Base-by-base conservation (phyloP, 2,888 invertebrate genomes). In the Lamellibrachia satsuma region DNA sequence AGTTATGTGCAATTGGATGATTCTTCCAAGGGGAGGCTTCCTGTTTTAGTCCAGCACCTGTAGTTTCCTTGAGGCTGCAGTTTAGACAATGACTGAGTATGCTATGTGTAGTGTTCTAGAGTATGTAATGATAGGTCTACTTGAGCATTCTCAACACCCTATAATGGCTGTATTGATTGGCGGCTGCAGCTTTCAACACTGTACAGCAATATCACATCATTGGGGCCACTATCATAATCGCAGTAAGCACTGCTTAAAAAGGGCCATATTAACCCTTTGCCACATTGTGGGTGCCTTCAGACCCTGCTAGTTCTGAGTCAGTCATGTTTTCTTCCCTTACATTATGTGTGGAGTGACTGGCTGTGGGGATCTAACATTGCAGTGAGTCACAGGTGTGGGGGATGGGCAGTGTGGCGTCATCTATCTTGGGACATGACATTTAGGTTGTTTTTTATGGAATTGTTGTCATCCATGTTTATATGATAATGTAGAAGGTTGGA, bases 91-190 rank as follows among this genome's bases (percentile, higher is more conserved):
- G 22, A 22, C 22, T 75, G 75, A 75, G 22, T 75, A 22, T 15
- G 75, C 6, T 6, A 22, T 75, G 22, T 75, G 22, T n/a, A 22
- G 3, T 15, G 22, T 22, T n/a, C 75, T 22, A n/a, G 75, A 75
- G 22, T 22, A 15, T 75, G 60, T 3, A 75, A n/a, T 75, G 75
- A 22, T 75, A 15, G n/a, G 55, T n/a, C 15, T 75, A 75, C 75
- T 75, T 75, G n/a, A 75, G 75, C 75, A 75, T n/a, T 75, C 75
- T 75, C 75, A 75, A 75, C 75, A 75, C 75, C 75, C 75, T 75
- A 15, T 75, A 75, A 75, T 75, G 22, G 75, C 75, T 75, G 75
- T 75, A 75, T 75, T 75, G 75, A 75, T 75, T 22, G 75, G 75
- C 75, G 22, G 3, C 15, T 75, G 22, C 75, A 75, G 75, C 75